Conservation (phyloP, 2,113 vertebrate species). For the Callionymus lyra region DNA sequence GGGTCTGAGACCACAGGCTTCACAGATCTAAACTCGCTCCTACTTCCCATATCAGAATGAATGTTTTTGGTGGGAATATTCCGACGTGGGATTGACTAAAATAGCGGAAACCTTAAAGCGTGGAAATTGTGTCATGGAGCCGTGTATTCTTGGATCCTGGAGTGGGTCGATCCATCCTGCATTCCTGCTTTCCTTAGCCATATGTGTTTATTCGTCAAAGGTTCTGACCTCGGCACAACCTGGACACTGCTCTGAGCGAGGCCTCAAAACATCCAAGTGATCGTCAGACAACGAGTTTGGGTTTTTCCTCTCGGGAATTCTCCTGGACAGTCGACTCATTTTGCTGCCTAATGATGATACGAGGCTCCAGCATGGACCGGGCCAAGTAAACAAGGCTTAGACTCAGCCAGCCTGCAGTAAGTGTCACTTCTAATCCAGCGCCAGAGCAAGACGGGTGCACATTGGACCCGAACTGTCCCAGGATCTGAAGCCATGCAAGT, state of each 20-base stretch:
- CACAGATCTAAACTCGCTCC: no score
- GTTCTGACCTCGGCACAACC: slow-evolving; percentile 38
- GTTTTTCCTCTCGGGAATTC: slow-evolving; percentile 7
- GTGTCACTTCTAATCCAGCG: slow-evolving; percentile 53
- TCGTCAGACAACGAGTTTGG: slow-evolving; percentile 2
- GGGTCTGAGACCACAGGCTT: neutral
- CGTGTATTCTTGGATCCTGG: neutral
- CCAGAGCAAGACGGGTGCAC: slow-evolving; percentile 27
- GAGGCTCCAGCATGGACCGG: slow-evolving; percentile 33
- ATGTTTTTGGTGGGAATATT: slow-evolving; percentile 8
- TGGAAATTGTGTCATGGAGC: no score
- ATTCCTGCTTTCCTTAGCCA: no score
- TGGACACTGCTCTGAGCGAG: slow-evolving; percentile 23
- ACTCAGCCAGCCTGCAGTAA: slow-evolving; percentile 48
- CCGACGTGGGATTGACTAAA: neutral
- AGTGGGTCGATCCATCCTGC: slow-evolving; percentile 24
- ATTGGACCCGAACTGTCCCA: slow-evolving; percentile 21
- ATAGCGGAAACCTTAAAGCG: neutral
- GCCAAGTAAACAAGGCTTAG: slow-evolving; percentile 49
- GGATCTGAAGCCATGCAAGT: slow-evolving; percentile 6
- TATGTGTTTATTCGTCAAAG: slow-evolving; percentile 44
- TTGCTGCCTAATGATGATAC: slow-evolving; percentile 47
- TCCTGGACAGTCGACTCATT: slow-evolving; percentile 37
- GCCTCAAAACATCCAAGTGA: slow-evolving; percentile 17
- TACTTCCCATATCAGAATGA: neutral